Base-by-base conservation (phyloP, 1,140 invertebrate genomes). In the Charaxes varanes region DNA sequence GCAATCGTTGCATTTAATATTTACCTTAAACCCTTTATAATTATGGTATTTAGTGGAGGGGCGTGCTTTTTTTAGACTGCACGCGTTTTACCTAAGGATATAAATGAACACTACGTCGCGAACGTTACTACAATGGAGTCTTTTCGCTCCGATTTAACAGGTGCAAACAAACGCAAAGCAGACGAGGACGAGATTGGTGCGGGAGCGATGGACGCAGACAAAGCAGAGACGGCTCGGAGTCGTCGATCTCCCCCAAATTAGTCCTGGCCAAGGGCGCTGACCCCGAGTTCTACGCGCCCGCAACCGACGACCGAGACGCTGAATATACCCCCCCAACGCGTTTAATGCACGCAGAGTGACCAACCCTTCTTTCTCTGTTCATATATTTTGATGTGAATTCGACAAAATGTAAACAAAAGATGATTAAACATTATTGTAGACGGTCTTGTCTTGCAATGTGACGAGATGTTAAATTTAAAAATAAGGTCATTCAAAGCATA, bases 191-290 rank as follows among this genome's bases (percentile, higher is more conserved):
- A 34, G 27, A 41, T 24, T 37, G 41, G 38, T 49, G 14, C 51
- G 60, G 52, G 41, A 61, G 64, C 62, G 69, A 52, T 64, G 62
- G 58, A 60, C 62, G 60, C 62, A 65, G 73, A 76, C 74, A 82
- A 79, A 79, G 78, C 72, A 66, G 58, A 57, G 64, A 53, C 64
- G 57, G 33, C 50, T 54, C 62, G 62, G n/a, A 79, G 73, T 82
- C 78, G 73, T 66, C 74, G 74, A 76, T 80, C 74, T 78, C 73
- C 78, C 72, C 78, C 69, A 65, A 83, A 78, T 80, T 80, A 78
- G 73, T 78, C 76, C 71, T 78, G 76, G 68, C 69, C 63, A 61
- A 59, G 78, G 78, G 68, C 78, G 71, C 62, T 78, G 76, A 80
- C 73, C 78, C 61, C 49, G 59, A 43, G 46, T 53, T 42, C 46